Evolutionary conservation across 2,888 invertebrate species (phyloP).

Genomic region (Perizoma flavofasciatum): DNA sequence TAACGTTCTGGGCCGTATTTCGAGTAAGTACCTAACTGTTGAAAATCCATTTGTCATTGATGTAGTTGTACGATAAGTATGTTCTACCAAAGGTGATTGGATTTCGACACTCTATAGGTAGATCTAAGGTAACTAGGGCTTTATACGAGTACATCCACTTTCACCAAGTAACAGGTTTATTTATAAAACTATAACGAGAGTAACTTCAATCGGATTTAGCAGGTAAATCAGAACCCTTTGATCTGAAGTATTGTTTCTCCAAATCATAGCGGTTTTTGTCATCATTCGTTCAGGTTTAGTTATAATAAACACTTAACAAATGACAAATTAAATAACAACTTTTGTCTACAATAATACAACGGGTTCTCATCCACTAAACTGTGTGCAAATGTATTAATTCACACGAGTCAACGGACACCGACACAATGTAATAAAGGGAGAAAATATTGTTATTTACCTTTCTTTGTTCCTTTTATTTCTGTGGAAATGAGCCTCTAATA

Average conservation of each 20-base stretch:
- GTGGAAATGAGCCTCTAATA: conserved; percentile 30
- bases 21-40: conserved; percentile 3
- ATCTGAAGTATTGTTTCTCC: no score
- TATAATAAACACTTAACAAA: no score
- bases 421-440: conserved; percentile 30
- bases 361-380: conserved; percentile 12
- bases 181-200: no score
- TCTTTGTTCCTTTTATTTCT: conserved; percentile 28
- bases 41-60: conserved; percentile 27
- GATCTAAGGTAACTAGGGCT: no score
- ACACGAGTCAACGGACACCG: conserved; percentile 47
- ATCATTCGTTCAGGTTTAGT: no score
- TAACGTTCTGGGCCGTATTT: not conserved
- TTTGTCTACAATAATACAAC: not conserved
- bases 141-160: no score
- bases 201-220: no score
- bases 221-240: no score
- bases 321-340: no score
- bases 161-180: no score
- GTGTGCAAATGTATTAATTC: conserved; percentile 37
- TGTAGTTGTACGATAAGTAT: conserved; percentile 28
- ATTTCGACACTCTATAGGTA: conserved; percentile 35
- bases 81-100: conserved; percentile 35
- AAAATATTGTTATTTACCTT: conserved; percentile 35
- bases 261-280: no score